phyloP scores from a whole-genome alignment of 2,888 invertebrate genomes.

The Caenorhabditis macrosperma region DNA sequence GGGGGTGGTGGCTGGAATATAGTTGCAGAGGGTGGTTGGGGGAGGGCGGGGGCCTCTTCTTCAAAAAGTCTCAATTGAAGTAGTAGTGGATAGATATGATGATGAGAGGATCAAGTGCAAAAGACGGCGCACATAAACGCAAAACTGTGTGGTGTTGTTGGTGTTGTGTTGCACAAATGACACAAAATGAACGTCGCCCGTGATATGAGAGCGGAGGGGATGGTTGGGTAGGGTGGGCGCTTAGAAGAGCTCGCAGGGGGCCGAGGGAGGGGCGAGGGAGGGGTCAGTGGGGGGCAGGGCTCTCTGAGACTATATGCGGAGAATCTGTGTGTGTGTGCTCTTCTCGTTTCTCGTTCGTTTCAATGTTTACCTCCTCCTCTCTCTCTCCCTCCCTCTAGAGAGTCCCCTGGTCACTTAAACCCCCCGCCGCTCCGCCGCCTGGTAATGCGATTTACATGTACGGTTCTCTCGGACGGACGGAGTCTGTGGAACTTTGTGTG shows the following conservation, averaged over 20 bases:
- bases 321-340: not conserved
- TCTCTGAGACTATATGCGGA: not conserved
- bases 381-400: not conserved
- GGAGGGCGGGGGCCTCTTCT: too few species aligned
- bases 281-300: not conserved
- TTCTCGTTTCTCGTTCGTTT: not conserved
- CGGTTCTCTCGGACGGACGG: not conserved
- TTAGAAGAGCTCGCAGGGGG: not conserved
- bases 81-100: too few species aligned
- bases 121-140: too few species aligned
- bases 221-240: not conserved
- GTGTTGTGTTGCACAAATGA: too few species aligned
- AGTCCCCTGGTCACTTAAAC: not conserved
- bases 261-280: not conserved
- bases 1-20: too few species aligned
- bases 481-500: not conserved
- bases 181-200: too few species aligned
- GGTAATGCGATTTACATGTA: conserved; percentile 56
- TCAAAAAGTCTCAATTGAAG: too few species aligned
- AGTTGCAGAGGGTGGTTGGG: too few species aligned
- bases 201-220: too few species aligned
- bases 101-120: too few species aligned
- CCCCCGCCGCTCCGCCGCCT: conserved; percentile 15
- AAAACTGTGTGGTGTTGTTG: too few species aligned
- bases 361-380: not conserved